Conservation (phyloP, 2,113 vertebrate genomes). For the Bettongia penicillata region DNA sequence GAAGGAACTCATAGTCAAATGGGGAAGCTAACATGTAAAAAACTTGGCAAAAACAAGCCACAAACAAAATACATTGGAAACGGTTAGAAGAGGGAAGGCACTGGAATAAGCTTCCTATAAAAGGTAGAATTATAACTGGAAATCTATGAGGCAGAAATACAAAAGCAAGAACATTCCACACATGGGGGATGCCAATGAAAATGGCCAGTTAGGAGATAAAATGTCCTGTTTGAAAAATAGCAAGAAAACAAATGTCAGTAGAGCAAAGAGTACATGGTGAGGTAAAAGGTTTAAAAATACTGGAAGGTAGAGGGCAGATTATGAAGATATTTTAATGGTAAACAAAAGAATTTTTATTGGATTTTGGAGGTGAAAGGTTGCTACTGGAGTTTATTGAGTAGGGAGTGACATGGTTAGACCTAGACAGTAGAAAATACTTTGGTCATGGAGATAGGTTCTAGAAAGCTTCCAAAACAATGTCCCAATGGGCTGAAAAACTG, state of each 20-base stretch:
- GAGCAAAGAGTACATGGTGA: neutral
- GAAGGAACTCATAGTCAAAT: neutral
- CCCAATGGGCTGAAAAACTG: neutral
- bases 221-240: neutral
- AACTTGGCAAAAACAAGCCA: neutral
- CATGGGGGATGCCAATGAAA: neutral
- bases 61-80: neutral
- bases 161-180: neutral
- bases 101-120: neutral
- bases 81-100: neutral
- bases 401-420: no score
- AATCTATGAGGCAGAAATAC: neutral
- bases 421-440: neutral
- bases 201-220: neutral
- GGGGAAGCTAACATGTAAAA: neutral
- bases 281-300: no score
- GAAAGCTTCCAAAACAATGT: neutral
- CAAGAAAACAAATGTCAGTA: neutral
- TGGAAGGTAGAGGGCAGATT: neutral
- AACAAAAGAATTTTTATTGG: neutral
- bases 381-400: no score
- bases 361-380: neutral
- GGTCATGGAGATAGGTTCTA: no score
- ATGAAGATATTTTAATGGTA: neutral
- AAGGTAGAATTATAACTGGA: neutral